These are phyloP conservation scores for Chrysomallon squamiferum DNA, from an alignment of 1,140 invertebrate genomes.

Conservation along the genomic window DNA sequence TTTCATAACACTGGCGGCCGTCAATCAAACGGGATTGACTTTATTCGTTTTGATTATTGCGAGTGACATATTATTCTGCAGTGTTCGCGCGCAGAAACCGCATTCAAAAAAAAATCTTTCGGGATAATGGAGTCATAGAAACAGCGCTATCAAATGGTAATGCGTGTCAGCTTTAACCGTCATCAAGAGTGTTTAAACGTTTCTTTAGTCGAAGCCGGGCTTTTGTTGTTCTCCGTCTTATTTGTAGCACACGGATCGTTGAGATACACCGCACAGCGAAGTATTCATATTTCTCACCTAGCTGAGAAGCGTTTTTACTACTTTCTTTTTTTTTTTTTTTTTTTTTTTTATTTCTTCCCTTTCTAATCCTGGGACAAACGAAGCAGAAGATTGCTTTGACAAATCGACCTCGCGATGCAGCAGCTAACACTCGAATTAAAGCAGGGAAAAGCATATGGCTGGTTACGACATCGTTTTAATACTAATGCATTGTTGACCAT, in stretches of 20 bases:
- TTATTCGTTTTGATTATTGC: background rate
- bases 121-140: background rate
- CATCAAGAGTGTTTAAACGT: slow-evolving; percentile 26
- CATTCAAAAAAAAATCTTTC: background rate
- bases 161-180: slow-evolving; percentile 29
- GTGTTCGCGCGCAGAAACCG: background rate
- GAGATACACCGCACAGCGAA: background rate
- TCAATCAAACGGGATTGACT: slow-evolving; percentile 15
- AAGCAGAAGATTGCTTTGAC: background rate
- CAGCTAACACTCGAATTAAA: no score
- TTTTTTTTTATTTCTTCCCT: no score
- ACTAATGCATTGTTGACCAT: no score
- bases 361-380: background rate
- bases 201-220: background rate
- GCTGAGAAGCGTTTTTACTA: background rate
- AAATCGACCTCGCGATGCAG: background rate
- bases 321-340: no score
- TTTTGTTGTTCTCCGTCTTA: slow-evolving; percentile 11
- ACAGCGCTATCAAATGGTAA: slow-evolving; percentile 7
- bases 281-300: background rate
- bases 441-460: no score
- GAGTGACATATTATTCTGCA: background rate
- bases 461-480: no score
- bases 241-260: background rate
- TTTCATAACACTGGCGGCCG: slow-evolving; percentile 12